Evolutionary conservation across 2,113 vertebrate species (phyloP).

Genomic region (Dicerorhinus sumatrensis): DNA sequence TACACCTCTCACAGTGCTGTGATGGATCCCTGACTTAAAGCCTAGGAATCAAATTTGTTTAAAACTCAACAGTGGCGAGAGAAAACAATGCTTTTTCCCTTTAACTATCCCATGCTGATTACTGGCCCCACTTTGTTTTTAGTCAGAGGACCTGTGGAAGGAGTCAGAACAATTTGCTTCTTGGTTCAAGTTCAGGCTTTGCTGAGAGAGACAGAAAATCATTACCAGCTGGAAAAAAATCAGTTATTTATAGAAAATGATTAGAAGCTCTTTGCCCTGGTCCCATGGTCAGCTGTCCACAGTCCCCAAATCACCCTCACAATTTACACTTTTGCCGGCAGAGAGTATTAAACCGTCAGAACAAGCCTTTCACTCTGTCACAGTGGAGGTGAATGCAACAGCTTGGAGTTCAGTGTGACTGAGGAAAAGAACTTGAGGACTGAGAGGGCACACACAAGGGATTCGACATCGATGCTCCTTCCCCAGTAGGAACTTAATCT

Average conservation of each 20-base stretch:
- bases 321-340: constrained; percentile 25
- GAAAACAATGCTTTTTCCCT: neutral
- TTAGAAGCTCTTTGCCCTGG: constrained; percentile 48
- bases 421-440: neutral
- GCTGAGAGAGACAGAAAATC: constrained; percentile 77
- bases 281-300: constrained; percentile 53
- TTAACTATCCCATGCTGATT: neutral
- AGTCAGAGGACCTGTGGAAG: neutral
- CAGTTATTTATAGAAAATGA: constrained; percentile 76
- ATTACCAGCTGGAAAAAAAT: constrained; percentile 53
- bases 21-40: neutral
- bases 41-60: neutral
- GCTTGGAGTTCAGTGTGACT: neutral
- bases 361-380: neutral
- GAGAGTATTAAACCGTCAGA: constrained; percentile 9
- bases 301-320: constrained; percentile 42
- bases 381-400: neutral
- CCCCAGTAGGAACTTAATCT: neutral
- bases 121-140: neutral
- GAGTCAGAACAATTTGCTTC: constrained; percentile 25
- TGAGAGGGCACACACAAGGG: neutral
- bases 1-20: neutral
- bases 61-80: neutral
- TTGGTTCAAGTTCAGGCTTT: constrained; percentile 64
- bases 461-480: fast-evolving